Conservation (phyloP, 2,113 vertebrate species). For the Antigone vipio region DNA sequence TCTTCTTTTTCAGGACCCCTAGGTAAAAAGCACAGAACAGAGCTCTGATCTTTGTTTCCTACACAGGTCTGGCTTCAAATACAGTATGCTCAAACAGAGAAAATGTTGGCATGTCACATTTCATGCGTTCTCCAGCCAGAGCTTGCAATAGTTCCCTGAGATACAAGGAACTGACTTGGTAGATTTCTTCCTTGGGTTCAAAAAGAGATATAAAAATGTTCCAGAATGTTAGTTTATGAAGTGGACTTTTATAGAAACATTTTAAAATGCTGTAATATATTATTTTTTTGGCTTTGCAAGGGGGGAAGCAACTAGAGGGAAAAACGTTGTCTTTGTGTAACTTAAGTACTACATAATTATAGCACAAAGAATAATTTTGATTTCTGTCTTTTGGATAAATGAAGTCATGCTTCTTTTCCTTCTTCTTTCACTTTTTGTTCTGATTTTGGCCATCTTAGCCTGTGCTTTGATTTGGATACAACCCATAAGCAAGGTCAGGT, state of each 20-base stretch:
- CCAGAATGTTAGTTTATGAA: neutral
- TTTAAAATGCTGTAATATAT: neutral
- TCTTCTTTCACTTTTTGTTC: constrained; percentile 19
- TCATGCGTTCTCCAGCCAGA: neutral
- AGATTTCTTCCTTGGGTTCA: neutral
- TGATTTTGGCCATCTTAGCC: neutral
- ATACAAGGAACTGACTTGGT: neutral
- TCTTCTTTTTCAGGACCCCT: neutral
- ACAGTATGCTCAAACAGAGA: neutral
- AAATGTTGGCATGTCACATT: neutral
- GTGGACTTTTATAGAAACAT: neutral
- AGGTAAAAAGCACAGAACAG: neutral
- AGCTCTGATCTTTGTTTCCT: constrained; percentile 11
- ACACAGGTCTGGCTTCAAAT: neutral
- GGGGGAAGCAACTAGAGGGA: neutral
- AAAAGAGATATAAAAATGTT: neutral
- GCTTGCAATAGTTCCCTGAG: neutral
- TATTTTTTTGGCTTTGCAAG: neutral
- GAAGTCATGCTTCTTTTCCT: neutral
- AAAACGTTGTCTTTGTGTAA: neutral
- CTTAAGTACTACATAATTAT: neutral
- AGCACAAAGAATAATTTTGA: neutral
- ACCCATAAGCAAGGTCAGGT: constrained; percentile 2
- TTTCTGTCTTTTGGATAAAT: neutral
- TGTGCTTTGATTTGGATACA: neutral